These are phyloP conservation scores for Labrus mixtus DNA, from an alignment of 2,113 vertebrate genomes.

Conservation along the genomic window DNA sequence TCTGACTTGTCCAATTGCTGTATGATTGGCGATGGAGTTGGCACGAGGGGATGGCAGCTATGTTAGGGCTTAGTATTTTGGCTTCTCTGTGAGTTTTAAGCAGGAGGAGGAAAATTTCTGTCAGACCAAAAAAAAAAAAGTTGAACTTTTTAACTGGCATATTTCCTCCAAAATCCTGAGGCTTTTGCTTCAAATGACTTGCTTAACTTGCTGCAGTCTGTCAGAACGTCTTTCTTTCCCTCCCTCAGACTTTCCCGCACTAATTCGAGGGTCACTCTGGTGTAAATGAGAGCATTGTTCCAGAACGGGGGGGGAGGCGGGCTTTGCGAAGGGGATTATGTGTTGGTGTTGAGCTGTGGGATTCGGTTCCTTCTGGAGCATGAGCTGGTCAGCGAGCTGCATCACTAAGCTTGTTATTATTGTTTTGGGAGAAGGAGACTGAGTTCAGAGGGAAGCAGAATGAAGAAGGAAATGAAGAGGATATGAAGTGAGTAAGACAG, in stretches of 20 bases:
- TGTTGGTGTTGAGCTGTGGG: conserved; percentile 75
- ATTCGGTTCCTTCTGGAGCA: conserved; percentile 74
- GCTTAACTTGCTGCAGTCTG: conserved; percentile 1
- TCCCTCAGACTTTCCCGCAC: conserved; percentile 39
- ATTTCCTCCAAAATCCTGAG: conserved; percentile 12
- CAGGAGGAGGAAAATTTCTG: conserved; percentile 2
- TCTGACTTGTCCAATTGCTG: conserved; percentile 26
- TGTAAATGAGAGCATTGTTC: conserved; percentile 80
- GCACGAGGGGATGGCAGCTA: conserved; percentile 19
- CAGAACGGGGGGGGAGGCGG: conserved; percentile 66
- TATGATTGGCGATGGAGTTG: conserved; percentile 19
- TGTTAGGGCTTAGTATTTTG: conserved; percentile 5
- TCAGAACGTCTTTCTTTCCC: conserved; percentile 12
- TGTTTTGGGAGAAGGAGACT: conserved; percentile 71
- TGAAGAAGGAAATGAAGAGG: conserved; percentile 24
- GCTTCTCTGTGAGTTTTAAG: conserved; percentile 8
- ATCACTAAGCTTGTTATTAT: conserved; percentile 80
- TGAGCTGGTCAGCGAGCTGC: conserved; percentile 79
- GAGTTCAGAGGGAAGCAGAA: conserved; percentile 26
- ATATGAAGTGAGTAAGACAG: conserved; percentile 9
- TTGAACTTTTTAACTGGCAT: background rate
- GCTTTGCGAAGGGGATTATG: conserved; percentile 79
- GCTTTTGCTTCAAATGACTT: conserved; percentile 5
- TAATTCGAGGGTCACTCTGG: conserved; percentile 63
- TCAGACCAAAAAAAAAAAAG: conserved; percentile 29